Evolutionary conservation across 1,140 invertebrate species (phyloP).

Genomic region (Triops cancriformis): DNA sequence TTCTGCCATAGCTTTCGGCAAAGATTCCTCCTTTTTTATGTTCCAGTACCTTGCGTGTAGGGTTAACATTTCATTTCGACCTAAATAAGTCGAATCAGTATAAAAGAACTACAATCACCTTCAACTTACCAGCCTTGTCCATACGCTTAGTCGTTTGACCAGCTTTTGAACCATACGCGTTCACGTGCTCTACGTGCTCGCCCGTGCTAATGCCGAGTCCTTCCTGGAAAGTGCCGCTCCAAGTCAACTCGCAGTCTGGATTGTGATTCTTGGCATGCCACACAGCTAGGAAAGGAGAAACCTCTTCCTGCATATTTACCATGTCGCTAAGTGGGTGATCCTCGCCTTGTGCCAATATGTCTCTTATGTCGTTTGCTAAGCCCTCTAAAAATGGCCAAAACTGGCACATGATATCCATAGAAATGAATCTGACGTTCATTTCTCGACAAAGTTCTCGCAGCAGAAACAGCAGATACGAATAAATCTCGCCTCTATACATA

Average conservation of each 20-base stretch:
- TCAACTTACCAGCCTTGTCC: too few relatives aligned
- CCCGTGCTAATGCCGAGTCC: too few relatives aligned
- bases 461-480: background rate
- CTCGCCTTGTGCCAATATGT: too few relatives aligned
- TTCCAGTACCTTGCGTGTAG: background rate
- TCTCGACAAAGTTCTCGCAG: background rate
- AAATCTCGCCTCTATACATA: background rate
- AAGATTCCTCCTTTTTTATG: too few relatives aligned
- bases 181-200: too few relatives aligned
- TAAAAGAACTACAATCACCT: too few relatives aligned
- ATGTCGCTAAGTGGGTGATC: too few relatives aligned
- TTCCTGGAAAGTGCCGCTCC: background rate
- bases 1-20: background rate
- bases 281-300: too few relatives aligned
- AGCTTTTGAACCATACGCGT: too few relatives aligned
- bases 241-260: background rate
- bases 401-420: background rate
- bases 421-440: background rate
- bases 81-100: background rate
- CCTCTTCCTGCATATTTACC: too few relatives aligned
- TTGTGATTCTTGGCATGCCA: background rate
- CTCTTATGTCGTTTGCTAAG: too few relatives aligned
- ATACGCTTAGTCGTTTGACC: too few relatives aligned
- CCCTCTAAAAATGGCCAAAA: background rate
- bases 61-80: background rate